Conservation (phyloP, 2,113 vertebrate genomes). For the Colossoma macropomum region DNA sequence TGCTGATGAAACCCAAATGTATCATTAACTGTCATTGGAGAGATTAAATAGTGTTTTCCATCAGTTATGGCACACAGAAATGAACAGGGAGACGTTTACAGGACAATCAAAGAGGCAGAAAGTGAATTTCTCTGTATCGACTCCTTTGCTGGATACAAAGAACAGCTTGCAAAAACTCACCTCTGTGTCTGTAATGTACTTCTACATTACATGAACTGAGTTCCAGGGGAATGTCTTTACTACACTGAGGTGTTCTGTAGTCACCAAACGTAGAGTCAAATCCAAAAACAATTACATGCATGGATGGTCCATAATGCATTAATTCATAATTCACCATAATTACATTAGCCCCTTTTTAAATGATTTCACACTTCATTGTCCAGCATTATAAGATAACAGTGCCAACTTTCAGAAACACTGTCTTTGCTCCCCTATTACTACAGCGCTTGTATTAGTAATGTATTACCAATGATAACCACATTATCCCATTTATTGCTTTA, state of each 20-base stretch:
- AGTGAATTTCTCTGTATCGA: neutral
- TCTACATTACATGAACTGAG: neutral
- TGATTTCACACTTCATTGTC: slow-evolving; percentile 50
- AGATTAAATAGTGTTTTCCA: neutral
- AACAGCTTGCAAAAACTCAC: neutral
- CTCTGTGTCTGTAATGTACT: neutral
- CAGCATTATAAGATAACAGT: slow-evolving; percentile 47
- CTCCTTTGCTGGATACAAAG: neutral
- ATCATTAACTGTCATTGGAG: neutral
- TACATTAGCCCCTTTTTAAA: slow-evolving; percentile 47
- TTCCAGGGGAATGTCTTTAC: slow-evolving; percentile 17
- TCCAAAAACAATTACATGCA: slow-evolving; percentile 57
- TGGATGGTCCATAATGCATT: slow-evolving; percentile 46
- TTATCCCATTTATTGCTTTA: slow-evolving; percentile 25
- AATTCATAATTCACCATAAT: slow-evolving; percentile 47
- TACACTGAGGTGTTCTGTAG: slow-evolving; percentile 31
- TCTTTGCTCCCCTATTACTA: slow-evolving; percentile 30
- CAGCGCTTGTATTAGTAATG: neutral
- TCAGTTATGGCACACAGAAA: neutral
- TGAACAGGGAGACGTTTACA: too few species aligned
- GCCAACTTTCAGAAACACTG: slow-evolving; percentile 30
- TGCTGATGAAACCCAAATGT: neutral
- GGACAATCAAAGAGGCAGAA: neutral
- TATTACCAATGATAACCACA: slow-evolving; percentile 13
- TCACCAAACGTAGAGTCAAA: slow-evolving; percentile 41